Percentiles rank a stretch among this genome's conserved stretches.
phyloP scores from a whole-genome alignment of 1,140 invertebrate genomes.

The Papilio polytes region DNA sequence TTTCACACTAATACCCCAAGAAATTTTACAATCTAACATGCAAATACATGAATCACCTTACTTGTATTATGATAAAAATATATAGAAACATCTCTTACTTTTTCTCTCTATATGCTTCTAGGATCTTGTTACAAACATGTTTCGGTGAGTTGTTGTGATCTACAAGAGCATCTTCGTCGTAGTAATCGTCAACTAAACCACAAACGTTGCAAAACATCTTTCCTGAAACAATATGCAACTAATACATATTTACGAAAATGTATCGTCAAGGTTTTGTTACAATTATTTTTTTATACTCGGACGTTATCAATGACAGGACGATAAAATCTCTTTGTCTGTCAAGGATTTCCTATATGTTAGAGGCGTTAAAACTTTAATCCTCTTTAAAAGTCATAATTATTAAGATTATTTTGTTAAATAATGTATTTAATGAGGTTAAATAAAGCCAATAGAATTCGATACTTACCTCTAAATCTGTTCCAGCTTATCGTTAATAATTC shows the following conservation, averaged over 20 bases:
- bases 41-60: not conserved
- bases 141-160: slow-evolving; percentile 57
- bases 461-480: not conserved
- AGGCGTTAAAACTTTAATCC: too few species aligned
- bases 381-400: too few species aligned
- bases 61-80: not conserved
- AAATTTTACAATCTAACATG: too few species aligned
- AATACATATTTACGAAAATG: not conserved
- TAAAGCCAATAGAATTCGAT: not conserved
- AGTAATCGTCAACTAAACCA: slow-evolving; percentile 60
- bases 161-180: slow-evolving; percentile 57
- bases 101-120: slow-evolving; percentile 58
- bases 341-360: not conserved
- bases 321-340: slow-evolving; percentile 9
- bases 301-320: not conserved
- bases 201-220: slow-evolving; percentile 54
- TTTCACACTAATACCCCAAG: too few species aligned
- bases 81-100: slow-evolving; percentile 55
- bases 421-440: not conserved
- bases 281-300: not conserved
- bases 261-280: not conserved
- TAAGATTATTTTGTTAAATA: not conserved
- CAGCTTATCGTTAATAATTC: not conserved
- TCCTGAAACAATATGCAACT: slow-evolving; percentile 6
- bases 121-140: slow-evolving; percentile 62